A percentile compares a stretch with the other conserved stretches of the same genome.
These are phyloP conservation scores for Entomobrya proxima DNA, from an alignment of 2,888 invertebrate species.

Conservation along the genomic window DNA sequence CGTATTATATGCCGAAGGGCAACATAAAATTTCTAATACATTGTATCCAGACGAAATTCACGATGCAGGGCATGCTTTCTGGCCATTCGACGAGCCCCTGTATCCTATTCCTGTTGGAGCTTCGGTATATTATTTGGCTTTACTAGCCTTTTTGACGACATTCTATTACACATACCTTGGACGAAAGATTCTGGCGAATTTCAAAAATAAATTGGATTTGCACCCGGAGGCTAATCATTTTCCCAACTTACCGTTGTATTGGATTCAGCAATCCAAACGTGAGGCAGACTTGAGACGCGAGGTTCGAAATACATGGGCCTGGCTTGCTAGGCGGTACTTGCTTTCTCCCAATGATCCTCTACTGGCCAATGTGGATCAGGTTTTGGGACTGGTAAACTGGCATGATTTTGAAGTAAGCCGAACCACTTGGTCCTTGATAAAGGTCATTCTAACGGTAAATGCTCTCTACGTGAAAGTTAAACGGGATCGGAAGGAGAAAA, in stretches of 20 bases:
- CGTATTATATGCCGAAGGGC: slow-evolving; percentile 21
- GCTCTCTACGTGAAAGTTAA: slow-evolving; percentile 30
- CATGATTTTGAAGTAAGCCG: slow-evolving; percentile 36
- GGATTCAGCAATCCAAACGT: slow-evolving; percentile 51
- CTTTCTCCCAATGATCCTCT: slow-evolving; percentile 52
- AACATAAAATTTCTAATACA: not conserved
- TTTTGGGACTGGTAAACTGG: slow-evolving; percentile 38
- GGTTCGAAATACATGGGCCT: slow-evolving; percentile 58
- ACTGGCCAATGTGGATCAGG: slow-evolving; percentile 41
- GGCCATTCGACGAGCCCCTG: slow-evolving; percentile 33
- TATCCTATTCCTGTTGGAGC: slow-evolving; percentile 41
- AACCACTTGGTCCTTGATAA: slow-evolving; percentile 35
- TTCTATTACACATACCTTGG: slow-evolving; percentile 34
- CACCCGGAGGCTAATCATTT: slow-evolving; percentile 34
- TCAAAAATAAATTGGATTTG: slow-evolving; percentile 9
- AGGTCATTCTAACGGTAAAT: slow-evolving; percentile 15
- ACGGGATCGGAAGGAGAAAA: not conserved
- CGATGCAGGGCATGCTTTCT: not conserved
- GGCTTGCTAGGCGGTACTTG: slow-evolving; percentile 43
- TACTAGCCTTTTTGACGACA: not conserved
- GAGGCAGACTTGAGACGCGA: slow-evolving; percentile 34
- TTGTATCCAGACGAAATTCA: slow-evolving; percentile 9
- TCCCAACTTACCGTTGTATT: slow-evolving; percentile 44
- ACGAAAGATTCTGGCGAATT: not conserved
- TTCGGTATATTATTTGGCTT: not conserved